A percentile compares a stretch with the other conserved stretches of the same genome.
phyloP scores from a whole-genome alignment of 2,797 vertebrate genomes.

The Falco rusticolus region DNA sequence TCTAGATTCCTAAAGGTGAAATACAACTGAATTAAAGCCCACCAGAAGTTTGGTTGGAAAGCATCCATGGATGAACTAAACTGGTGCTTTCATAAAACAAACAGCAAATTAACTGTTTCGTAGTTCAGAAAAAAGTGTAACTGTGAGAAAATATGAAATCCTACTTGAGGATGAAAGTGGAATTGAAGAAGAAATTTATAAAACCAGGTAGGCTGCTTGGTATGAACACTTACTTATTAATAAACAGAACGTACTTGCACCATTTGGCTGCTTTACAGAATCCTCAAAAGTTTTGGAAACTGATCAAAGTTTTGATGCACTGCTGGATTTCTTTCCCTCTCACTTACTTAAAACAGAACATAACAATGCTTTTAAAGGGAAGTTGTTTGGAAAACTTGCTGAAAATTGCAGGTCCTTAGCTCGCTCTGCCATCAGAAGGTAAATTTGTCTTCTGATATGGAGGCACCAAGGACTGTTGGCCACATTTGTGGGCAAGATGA shows the following conservation, averaged over 20 bases:
- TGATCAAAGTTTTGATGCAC: neutral
- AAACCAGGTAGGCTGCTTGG: neutral
- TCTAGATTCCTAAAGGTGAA: neutral
- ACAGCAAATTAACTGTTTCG: neutral
- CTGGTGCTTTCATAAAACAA: neutral
- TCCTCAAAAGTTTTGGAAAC: neutral
- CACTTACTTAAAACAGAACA: neutral
- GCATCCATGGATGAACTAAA: neutral
- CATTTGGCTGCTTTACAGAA: neutral
- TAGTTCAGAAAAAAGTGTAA: neutral
- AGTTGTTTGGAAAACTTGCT: accelerated
- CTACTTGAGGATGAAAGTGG: neutral
- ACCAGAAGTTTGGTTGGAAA: neutral
- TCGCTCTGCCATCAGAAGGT: accelerated
- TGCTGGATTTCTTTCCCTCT: neutral
- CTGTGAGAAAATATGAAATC: neutral
- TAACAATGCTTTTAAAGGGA: neutral
- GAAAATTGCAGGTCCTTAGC: neutral
- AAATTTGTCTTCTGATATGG: accelerated
- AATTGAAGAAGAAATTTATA: neutral
- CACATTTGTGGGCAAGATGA: accelerated
- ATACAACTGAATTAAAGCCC: neutral
- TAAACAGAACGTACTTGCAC: neutral
- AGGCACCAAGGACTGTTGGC: neutral
- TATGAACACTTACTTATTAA: neutral